Evolutionary conservation across 37 sponge, comb jelly and placozoan genomes (phyloP).

Genomic region (Axinella damicornis): DNA sequence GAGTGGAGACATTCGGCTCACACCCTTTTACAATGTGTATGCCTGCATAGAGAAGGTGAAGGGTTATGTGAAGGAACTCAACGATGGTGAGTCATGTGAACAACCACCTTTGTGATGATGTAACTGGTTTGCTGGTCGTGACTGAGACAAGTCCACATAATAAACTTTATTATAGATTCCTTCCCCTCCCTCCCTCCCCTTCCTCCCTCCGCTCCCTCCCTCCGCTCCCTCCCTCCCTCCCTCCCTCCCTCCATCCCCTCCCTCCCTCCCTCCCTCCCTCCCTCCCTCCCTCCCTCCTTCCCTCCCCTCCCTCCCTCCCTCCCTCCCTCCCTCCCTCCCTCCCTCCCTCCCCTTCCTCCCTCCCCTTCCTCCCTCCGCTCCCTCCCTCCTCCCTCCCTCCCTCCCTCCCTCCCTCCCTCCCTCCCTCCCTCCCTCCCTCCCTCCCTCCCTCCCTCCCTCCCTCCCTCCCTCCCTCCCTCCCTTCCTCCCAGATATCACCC

Average conservation of each 20-base stretch:
- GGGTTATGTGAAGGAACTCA: constrained; percentile 49
- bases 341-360: too few species aligned
- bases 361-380: too few species aligned
- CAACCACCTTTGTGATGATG: too few species aligned
- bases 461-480: not conserved
- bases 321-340: too few species aligned
- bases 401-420: not conserved
- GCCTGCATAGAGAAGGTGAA: constrained; percentile 37
- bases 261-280: too few species aligned
- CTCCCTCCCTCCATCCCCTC: too few species aligned
- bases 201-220: too few species aligned
- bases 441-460: not conserved
- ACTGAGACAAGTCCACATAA: too few species aligned
- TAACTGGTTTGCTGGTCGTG: too few species aligned
- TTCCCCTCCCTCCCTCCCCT: not conserved
- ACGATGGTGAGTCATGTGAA: constrained; percentile 26
- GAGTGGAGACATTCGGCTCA: constrained; percentile 66
- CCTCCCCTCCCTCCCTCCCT: too few species aligned
- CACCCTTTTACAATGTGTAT: constrained; percentile 56
- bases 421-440: not conserved
- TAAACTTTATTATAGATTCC: not conserved
- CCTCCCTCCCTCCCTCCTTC: too few species aligned
- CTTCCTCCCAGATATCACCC: constrained; percentile 25
- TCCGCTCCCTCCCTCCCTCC: too few species aligned
- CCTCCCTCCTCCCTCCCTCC: not conserved